These are phyloP conservation scores for Chouioia cunea DNA, from an alignment of 2,888 invertebrate species.

Conservation along the genomic window DNA sequence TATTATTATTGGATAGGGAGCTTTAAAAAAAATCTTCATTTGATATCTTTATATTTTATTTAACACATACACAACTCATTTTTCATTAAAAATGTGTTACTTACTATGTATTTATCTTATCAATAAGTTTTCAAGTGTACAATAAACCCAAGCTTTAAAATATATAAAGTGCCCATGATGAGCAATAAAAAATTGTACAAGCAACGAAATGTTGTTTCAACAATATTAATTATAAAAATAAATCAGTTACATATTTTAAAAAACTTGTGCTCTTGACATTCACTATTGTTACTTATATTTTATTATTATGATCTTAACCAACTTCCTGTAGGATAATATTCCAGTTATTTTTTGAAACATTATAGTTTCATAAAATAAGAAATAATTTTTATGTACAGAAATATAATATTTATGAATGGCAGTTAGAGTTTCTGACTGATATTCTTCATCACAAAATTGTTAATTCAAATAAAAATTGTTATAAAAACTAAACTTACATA, in stretches of 20 bases:
- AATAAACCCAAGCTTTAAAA: slow-evolving; percentile 19
- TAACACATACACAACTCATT: slow-evolving; percentile 20
- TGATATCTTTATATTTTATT: neutral
- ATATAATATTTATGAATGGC: slow-evolving; percentile 34
- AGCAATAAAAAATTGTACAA: slow-evolving; percentile 18
- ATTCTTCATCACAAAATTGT: slow-evolving; percentile 6
- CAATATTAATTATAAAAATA: slow-evolving; percentile 8
- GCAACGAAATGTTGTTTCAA: neutral
- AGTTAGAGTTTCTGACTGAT: slow-evolving; percentile 32
- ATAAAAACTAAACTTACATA: too few relatives aligned
- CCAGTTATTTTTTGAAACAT: too few relatives aligned
- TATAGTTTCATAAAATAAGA: too few relatives aligned
- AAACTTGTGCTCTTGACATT: too few relatives aligned
- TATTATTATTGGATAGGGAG: slow-evolving; percentile 4
- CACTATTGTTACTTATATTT: too few relatives aligned
- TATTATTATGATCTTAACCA: too few relatives aligned
- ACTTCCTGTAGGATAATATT: too few relatives aligned
- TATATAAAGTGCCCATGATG: slow-evolving; percentile 1
- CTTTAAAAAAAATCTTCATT: too few relatives aligned
- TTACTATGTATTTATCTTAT: slow-evolving; percentile 4
- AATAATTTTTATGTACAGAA: neutral
- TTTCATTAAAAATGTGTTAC: slow-evolving; percentile 28
- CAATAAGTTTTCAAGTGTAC: slow-evolving; percentile 5
- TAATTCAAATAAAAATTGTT: too few relatives aligned
- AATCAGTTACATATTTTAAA: too few relatives aligned